Percentiles rank a stretch among this genome's conserved stretches.
Evolutionary conservation across 2,797 vertebrate genomes (phyloP).

Genomic region (Chloroceryle inda): DNA sequence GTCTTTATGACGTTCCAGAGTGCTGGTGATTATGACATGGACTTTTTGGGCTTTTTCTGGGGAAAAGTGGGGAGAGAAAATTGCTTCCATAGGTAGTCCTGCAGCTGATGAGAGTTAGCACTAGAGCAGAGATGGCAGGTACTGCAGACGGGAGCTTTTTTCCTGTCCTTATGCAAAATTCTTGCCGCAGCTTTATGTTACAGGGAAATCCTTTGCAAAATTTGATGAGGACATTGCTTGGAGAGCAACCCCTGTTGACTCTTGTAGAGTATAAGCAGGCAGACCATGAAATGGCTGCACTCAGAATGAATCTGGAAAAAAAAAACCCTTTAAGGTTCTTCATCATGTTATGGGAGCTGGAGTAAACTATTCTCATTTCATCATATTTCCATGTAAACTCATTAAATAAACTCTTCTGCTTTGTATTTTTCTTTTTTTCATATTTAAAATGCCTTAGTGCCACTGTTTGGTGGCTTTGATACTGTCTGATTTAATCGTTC

Average conservation of each 20-base stretch:
- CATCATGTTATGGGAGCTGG: background rate
- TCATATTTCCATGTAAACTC: background rate
- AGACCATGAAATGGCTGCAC: rapidly evolving
- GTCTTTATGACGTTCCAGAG: no score
- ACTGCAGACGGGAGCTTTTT: background rate
- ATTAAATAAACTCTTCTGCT: background rate
- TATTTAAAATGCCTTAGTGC: background rate
- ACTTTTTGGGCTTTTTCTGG: background rate
- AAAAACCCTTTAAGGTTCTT: background rate
- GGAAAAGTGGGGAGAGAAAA: background rate
- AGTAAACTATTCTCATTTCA: background rate
- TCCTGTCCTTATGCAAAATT: background rate
- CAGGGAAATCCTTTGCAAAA: background rate
- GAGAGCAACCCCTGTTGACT: background rate
- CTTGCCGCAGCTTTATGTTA: background rate
- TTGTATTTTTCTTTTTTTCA: background rate
- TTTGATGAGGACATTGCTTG: background rate
- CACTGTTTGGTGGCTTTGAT: background rate
- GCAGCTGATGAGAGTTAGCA: background rate
- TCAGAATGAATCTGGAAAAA: background rate
- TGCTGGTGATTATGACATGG: rapidly evolving
- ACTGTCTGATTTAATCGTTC: background rate
- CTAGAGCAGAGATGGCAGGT: background rate
- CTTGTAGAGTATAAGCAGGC: background rate
- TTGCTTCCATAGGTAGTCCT: background rate